Conservation (phyloP, 2,113 vertebrate species). For the Aix galericulata region DNA sequence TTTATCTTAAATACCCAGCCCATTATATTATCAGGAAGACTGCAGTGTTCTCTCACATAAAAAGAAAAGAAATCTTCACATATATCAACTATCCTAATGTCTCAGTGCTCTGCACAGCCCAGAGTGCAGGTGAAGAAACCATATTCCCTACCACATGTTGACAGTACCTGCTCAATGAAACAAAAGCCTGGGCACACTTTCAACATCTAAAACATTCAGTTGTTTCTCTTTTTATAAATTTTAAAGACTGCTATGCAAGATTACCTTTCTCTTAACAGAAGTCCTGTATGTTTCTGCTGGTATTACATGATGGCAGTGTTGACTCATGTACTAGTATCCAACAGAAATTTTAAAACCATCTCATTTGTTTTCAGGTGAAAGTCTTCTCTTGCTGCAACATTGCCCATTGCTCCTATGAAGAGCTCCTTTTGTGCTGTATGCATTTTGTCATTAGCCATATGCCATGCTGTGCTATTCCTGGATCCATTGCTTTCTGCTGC, state of each 20-base stretch:
- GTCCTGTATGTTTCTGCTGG: not conserved
- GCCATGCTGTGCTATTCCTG: not conserved
- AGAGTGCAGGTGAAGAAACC: not conserved
- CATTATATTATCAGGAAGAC: not conserved
- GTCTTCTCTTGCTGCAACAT: not conserved
- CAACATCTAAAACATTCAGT: not conserved
- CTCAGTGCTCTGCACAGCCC: not conserved
- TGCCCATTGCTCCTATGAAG: not conserved
- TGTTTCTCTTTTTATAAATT: not conserved
- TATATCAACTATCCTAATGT: not conserved
- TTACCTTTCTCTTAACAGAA: not conserved
- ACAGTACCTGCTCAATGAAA: not conserved
- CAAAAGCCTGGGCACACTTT: not conserved
- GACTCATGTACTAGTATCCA: not conserved
- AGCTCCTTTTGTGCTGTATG: not conserved
- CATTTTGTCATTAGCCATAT: not conserved
- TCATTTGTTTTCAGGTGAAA: not conserved
- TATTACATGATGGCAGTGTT: not conserved
- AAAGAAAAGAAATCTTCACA: not conserved
- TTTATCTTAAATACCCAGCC: not conserved
- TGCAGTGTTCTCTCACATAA: not conserved
- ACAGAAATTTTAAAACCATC: not conserved
- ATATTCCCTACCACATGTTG: not conserved
- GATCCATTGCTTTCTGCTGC: not conserved
- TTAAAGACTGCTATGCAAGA: fast-evolving